Evolutionary conservation across 2,113 vertebrate species (phyloP).

Genomic region (Cepphus grylle): DNA sequence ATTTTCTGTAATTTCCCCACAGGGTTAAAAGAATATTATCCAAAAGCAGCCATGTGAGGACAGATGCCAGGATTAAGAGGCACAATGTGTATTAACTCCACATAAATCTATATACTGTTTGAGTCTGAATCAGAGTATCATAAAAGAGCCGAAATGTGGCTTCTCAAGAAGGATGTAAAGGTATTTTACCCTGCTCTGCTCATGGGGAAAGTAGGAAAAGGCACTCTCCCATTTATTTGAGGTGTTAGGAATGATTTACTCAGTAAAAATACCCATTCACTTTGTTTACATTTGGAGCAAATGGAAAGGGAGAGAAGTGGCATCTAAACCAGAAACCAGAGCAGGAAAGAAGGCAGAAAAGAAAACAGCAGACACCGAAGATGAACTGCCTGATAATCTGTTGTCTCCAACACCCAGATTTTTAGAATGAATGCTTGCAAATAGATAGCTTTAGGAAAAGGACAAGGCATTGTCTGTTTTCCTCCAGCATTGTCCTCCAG

Average conservation of each 20-base stretch:
- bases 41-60: not conserved
- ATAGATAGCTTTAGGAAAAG: not conserved
- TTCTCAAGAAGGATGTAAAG: not conserved
- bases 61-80: not conserved
- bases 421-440: not conserved
- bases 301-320: not conserved
- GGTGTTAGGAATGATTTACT: not conserved
- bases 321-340: not conserved
- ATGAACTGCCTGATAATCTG: not conserved
- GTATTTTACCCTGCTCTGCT: not conserved
- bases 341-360: not conserved
- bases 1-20: conserved; percentile 20
- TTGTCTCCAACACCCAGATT: not conserved
- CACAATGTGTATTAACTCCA: not conserved
- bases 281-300: not conserved
- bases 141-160: not conserved
- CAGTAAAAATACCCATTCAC: not conserved
- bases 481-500: not conserved
- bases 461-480: not conserved
- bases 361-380: not conserved
- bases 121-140: not conserved
- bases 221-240: not conserved
- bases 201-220: not conserved
- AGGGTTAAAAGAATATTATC: not conserved
- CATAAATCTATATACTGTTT: not conserved